These are phyloP conservation scores for Alviniconcha strummeri DNA, from an alignment of 2,888 invertebrate genomes.

Conservation along the genomic window DNA sequence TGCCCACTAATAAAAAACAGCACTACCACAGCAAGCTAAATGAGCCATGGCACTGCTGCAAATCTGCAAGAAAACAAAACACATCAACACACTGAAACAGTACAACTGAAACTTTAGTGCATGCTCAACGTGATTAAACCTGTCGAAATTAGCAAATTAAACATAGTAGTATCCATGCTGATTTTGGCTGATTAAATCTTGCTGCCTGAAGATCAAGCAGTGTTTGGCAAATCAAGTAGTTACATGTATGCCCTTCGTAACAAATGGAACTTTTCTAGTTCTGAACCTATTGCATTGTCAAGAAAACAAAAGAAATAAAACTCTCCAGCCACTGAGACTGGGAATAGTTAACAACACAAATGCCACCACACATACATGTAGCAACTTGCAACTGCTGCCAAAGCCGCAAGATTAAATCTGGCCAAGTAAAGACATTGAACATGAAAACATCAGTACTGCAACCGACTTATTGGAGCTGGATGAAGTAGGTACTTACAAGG, in stretches of 20 bases:
- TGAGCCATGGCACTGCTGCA: slow-evolving; percentile 5
- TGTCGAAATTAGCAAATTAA: slow-evolving; percentile 1
- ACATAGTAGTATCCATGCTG: slow-evolving; percentile 2
- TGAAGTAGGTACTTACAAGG: slow-evolving; percentile 68
- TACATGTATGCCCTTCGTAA: too few relatives aligned
- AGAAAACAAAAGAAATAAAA: too few relatives aligned
- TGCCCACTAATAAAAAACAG: not conserved
- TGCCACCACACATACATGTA: too few relatives aligned
- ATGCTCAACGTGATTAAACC: not conserved
- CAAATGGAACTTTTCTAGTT: too few relatives aligned
- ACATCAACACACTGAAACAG: not conserved
- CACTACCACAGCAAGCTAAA: not conserved
- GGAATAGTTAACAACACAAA: too few relatives aligned
- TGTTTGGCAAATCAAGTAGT: too few relatives aligned
- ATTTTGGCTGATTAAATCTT: slow-evolving; percentile 18
- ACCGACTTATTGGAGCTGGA: slow-evolving; percentile 4
- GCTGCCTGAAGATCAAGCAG: not conserved
- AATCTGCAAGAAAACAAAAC: slow-evolving; percentile 5
- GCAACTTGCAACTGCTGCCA: too few relatives aligned
- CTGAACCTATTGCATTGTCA: too few relatives aligned
- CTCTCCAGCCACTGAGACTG: too few relatives aligned
- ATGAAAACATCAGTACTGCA: not conserved
- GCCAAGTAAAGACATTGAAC: not conserved
- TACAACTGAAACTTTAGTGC: slow-evolving; percentile 7
- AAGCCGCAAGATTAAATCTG: slow-evolving; percentile 19